These are phyloP conservation scores for Rhincodon typus DNA, from an alignment of 2,797 vertebrate genomes.

Conservation along the genomic window DNA sequence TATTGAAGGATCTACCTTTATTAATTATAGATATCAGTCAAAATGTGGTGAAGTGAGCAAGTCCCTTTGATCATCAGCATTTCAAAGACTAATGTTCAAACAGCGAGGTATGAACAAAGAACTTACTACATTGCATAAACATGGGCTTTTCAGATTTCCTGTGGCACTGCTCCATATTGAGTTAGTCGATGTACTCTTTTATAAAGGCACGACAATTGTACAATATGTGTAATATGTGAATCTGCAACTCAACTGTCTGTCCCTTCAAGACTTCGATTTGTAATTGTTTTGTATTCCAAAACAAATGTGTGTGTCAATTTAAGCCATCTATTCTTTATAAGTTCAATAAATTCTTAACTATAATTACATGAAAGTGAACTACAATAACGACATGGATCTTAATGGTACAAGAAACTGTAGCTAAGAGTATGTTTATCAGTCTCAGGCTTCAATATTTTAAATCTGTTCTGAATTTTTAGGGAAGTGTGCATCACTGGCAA, in stretches of 20 bases:
- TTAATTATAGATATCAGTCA: conserved; percentile 43
- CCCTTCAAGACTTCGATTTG: not conserved
- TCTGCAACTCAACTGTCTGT: not conserved
- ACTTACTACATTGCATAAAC: not conserved
- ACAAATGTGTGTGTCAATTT: not conserved
- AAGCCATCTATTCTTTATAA: not conserved
- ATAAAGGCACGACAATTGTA: not conserved
- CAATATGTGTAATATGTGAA: not conserved
- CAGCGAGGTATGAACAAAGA: not conserved
- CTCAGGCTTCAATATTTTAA: not conserved
- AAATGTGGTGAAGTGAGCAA: conserved; percentile 21
- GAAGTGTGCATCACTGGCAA: not conserved
- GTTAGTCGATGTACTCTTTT: not conserved
- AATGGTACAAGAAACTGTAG: not conserved
- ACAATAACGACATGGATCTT: not conserved
- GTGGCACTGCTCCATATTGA: not conserved
- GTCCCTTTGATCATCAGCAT: conserved; percentile 22
- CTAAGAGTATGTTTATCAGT: not conserved
- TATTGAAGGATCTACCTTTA: conserved; percentile 41
- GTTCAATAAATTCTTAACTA: not conserved
- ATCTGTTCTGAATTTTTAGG: not conserved
- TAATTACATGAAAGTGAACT: not conserved
- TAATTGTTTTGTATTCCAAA: not conserved
- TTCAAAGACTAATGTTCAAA: not conserved
- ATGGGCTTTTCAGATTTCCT: not conserved